These are phyloP conservation scores for Eupsittula cactorum DNA, from an alignment of 2,113 vertebrate genomes.

Conservation along the genomic window DNA sequence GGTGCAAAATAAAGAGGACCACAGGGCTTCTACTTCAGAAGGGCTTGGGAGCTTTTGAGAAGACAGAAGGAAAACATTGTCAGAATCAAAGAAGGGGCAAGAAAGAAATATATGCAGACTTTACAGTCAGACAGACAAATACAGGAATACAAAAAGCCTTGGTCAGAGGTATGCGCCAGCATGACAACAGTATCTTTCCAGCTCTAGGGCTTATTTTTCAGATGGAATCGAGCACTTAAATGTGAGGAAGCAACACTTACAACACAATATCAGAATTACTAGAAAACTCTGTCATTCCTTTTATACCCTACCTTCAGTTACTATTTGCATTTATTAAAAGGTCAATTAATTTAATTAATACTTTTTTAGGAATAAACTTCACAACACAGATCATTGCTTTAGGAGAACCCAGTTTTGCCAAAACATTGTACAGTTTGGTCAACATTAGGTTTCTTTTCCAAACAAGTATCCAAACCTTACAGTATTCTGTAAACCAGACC, in stretches of 20 bases:
- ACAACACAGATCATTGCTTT: neutral
- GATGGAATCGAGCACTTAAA: neutral
- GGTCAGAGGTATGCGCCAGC: neutral
- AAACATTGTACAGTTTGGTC: neutral
- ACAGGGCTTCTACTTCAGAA: neutral
- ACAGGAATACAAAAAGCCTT: neutral
- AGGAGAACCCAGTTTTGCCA: neutral
- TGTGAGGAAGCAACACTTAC: neutral
- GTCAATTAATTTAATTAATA: neutral
- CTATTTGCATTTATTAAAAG: neutral
- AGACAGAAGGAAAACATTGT: neutral
- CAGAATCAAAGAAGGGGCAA: neutral
- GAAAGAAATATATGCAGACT: neutral
- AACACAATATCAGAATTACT: neutral
- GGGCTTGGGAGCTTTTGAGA: neutral
- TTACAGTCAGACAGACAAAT: neutral
- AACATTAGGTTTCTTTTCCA: neutral
- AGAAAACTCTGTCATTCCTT: neutral
- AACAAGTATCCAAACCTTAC: neutral
- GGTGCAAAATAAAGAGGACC: neutral
- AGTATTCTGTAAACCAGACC: neutral
- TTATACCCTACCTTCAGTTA: neutral
- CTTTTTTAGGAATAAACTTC: neutral
- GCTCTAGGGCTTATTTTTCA: neutral
- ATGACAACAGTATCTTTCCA: neutral